Evolutionary conservation across 1,140 invertebrate genomes (phyloP), one percentile per base, ranked within the genome.

Genomic region (Berghia stephanieae): DNA sequence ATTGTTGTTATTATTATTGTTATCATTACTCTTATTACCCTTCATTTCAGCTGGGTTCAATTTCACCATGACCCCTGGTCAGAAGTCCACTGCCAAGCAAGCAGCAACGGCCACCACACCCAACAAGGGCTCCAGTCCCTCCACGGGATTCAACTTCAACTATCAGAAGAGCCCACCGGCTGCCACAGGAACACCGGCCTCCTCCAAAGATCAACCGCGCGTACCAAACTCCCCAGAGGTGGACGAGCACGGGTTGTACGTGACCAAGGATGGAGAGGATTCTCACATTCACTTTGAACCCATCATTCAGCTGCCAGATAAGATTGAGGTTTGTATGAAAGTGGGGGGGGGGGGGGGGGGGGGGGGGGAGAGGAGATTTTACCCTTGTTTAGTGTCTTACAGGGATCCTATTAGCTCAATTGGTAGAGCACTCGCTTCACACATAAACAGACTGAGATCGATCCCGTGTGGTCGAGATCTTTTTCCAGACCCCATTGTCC

Each of bases 271-370:
- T 34, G 95, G 86, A 34, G 90, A 89, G 42, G 88, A 89, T 88
- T 94, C 95, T 2, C 93, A 94, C 81, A 94, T 95, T 1, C 93
- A 96, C 86, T 97, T 96, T 87, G 93, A 95, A 84, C 95, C 96
- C 1, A 92, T 97, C 16, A 94, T 97, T 78, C 93, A 94, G 0
- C 88, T 97, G 40, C 95, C 95, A 0, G 95, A 94, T 36, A 83
- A 85, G 38, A 92, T 96, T 1, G 92, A 93, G 78, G 72, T 75
- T n/a, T n/a, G n/a, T n/a, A n/a, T n/a, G n/a, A n/a, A n/a, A n/a
- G n/a, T n/a, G n/a, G n/a, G n/a, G n/a, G n/a, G n/a, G n/a, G n/a
- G n/a, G n/a, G n/a, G n/a, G n/a, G n/a, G n/a, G n/a, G n/a, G n/a
- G n/a, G n/a, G n/a, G n/a, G n/a, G n/a, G n/a, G n/a, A n/a, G n/a